Percentiles rank a stretch among this genome's conserved stretches.
phyloP scores from a whole-genome alignment of 2,113 vertebrate genomes.

The Microcebus tavaratra region DNA sequence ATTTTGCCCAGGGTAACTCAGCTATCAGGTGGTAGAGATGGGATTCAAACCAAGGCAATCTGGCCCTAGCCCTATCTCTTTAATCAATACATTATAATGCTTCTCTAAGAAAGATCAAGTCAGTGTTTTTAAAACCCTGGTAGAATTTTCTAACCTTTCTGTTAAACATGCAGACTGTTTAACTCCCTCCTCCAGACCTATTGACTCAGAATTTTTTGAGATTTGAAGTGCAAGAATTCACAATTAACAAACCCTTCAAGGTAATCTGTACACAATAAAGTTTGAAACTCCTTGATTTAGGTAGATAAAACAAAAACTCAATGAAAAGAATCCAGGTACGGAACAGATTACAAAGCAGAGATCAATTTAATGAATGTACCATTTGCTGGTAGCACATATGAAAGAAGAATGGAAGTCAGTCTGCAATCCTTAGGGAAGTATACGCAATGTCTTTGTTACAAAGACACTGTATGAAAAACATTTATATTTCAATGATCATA shows the following conservation, averaged over 20 bases:
- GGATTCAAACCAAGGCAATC: background rate
- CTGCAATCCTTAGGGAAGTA: background rate
- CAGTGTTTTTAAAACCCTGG: conserved; percentile 8
- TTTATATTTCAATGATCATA: background rate
- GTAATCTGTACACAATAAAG: background rate
- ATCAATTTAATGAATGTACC: background rate
- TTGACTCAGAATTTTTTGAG: background rate
- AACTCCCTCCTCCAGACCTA: background rate
- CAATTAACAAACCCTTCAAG: background rate
- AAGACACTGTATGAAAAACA: background rate
- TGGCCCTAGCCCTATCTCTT: background rate
- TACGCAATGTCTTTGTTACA: background rate
- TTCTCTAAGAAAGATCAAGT: background rate
- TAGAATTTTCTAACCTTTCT: background rate
- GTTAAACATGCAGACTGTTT: conserved; percentile 36
- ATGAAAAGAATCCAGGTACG: background rate
- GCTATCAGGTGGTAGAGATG: background rate
- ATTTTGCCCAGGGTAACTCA: background rate
- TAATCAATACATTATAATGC: background rate
- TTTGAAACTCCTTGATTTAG: background rate
- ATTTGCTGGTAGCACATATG: background rate
- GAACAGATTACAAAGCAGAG: background rate
- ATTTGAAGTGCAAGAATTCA: background rate
- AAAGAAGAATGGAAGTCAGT: background rate
- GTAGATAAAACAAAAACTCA: background rate